Conservation (phyloP, 1,140 invertebrate species). For the Anastrepha ludens region DNA sequence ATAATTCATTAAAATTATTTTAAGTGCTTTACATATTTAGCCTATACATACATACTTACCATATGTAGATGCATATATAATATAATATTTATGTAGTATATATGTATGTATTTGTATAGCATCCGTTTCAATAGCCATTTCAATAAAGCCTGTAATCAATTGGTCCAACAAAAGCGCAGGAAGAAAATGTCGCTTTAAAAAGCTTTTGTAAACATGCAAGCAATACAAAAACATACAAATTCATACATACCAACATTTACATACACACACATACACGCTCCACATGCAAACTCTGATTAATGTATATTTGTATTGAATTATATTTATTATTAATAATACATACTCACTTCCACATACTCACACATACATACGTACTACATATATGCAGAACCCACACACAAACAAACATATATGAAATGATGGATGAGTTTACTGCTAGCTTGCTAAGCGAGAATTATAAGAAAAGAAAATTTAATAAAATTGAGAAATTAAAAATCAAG, state of each 20-base stretch:
- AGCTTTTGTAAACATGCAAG: too few relatives aligned
- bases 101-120: not conserved
- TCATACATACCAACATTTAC: not conserved
- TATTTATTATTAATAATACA: too few relatives aligned
- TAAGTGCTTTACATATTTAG: not conserved
- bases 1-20: not conserved
- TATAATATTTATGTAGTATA: not conserved
- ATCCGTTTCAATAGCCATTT: constrained; percentile 19
- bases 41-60: not conserved
- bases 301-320: too few relatives aligned
- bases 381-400: not conserved
- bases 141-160: not conserved
- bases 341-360: not conserved
- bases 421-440: constrained; percentile 11
- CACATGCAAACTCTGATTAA: not conserved
- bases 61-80: not conserved
- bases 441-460: constrained; percentile 10
- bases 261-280: not conserved
- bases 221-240: too few relatives aligned
- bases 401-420: not conserved
- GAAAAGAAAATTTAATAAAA: constrained; percentile 42
- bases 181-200: not conserved
- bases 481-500: constrained; percentile 5
- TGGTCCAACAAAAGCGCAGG: not conserved
- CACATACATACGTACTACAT: constrained; percentile 13